These are phyloP conservation scores for Molanna angustata DNA, from an alignment of 2,888 invertebrate species.

Conservation along the genomic window DNA sequence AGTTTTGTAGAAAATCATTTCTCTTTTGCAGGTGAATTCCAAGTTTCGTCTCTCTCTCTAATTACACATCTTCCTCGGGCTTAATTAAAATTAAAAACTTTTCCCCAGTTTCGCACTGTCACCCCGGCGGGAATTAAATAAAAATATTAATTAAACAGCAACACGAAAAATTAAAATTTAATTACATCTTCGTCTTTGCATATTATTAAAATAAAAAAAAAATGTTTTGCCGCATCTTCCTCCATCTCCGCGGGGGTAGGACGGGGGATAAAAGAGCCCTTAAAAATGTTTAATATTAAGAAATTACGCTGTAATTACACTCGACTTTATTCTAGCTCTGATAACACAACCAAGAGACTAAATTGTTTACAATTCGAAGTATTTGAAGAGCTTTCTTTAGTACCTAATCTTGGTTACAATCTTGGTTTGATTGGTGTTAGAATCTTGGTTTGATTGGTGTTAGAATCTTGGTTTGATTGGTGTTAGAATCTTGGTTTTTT, in stretches of 20 bases:
- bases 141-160: slow-evolving; percentile 26
- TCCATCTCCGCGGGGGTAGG: slow-evolving; percentile 11
- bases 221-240: slow-evolving; percentile 3
- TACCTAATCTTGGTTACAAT: too few relatives aligned
- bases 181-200: slow-evolving; percentile 32
- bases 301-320: slow-evolving; percentile 33
- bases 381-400: too few relatives aligned
- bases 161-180: slow-evolving; percentile 34
- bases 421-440: too few relatives aligned
- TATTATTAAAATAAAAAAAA: slow-evolving; percentile 31
- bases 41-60: slow-evolving; percentile 15
- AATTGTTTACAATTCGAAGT: slow-evolving; percentile 7
- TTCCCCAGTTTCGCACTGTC: slow-evolving; percentile 18
- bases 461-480: too few relatives aligned
- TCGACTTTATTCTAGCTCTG: slow-evolving; percentile 29
- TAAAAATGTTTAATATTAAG: slow-evolving; percentile 33
- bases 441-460: too few relatives aligned
- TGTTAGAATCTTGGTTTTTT: too few relatives aligned
- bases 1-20: neutral
- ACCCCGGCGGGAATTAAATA: slow-evolving; percentile 19
- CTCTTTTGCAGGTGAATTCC: slow-evolving; percentile 22
- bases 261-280: slow-evolving; percentile 26
- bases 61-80: slow-evolving; percentile 25
- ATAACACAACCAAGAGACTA: slow-evolving; percentile 22
- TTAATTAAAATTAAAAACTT: slow-evolving; percentile 31